phyloP scores from a whole-genome alignment of 2,113 vertebrate species.

The Panthera tigris region DNA sequence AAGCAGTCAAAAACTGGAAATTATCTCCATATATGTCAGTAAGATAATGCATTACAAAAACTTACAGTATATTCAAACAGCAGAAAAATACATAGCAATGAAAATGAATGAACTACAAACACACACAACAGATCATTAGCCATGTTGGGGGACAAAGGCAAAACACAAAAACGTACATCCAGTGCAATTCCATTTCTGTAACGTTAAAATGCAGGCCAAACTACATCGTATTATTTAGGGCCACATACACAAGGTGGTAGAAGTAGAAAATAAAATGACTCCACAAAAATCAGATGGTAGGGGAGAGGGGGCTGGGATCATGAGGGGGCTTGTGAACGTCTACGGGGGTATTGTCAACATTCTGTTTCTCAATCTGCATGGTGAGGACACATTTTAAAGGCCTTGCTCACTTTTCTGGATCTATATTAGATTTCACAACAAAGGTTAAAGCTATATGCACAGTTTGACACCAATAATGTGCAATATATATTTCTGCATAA shows the following conservation, averaged over 20 bases:
- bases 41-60: not conserved
- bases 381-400: not conserved
- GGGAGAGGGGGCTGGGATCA: not conserved
- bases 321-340: not conserved
- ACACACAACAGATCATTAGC: not conserved
- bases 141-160: not conserved
- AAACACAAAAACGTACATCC: not conserved
- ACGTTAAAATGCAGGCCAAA: not conserved
- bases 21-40: not conserved
- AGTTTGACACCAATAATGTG: not conserved
- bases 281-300: not conserved
- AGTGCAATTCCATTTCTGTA: not conserved
- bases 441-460: not conserved
- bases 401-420: not conserved
- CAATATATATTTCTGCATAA: not conserved
- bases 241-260: not conserved
- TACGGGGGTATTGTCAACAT: not conserved
- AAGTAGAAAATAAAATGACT: not conserved
- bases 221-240: not conserved
- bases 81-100: not conserved
- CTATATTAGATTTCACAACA: conserved; percentile 10
- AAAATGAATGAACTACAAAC: not conserved
- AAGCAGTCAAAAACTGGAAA: not conserved
- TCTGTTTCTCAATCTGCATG: not conserved
- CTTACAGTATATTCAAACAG: not conserved